A percentile compares a stretch with the other conserved stretches of the same genome.
These are phyloP conservation scores for Atopsyche davidsoni DNA, from an alignment of 1,140 invertebrate species.

Conservation along the genomic window DNA sequence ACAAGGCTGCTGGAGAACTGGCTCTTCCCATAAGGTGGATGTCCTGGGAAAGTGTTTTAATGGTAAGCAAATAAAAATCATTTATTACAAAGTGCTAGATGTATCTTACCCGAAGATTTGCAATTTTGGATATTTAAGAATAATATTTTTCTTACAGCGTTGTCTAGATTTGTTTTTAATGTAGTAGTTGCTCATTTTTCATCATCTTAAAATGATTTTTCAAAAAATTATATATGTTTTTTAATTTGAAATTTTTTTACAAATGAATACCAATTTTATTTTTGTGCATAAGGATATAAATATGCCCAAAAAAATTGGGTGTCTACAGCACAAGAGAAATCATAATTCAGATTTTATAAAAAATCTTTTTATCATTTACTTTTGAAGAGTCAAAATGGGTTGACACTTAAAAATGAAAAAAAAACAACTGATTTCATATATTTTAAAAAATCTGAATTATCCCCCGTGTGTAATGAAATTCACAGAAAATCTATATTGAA, in stretches of 20 bases:
- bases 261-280: neutral
- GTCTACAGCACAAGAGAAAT: neutral
- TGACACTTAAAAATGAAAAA: too few species aligned
- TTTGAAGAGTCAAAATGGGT: too few species aligned
- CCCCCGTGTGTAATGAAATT: neutral
- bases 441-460: too few species aligned
- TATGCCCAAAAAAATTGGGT: neutral
- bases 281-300: neutral
- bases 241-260: too few species aligned
- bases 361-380: too few species aligned
- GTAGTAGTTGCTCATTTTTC: neutral
- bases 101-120: too few species aligned
- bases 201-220: too few species aligned
- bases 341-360: too few species aligned
- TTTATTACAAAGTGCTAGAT: neutral
- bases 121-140: too few species aligned
- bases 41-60: slow-evolving; percentile 76
- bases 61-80: slow-evolving; percentile 63
- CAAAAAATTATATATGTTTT: too few species aligned
- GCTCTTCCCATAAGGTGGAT: slow-evolving; percentile 72
- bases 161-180: neutral
- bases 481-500: neutral
- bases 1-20: slow-evolving; percentile 41
- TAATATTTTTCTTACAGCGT: too few species aligned
- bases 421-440: too few species aligned